Evolutionary conservation across 2,888 invertebrate species (phyloP).

Genomic region (Torymus tubicola): DNA sequence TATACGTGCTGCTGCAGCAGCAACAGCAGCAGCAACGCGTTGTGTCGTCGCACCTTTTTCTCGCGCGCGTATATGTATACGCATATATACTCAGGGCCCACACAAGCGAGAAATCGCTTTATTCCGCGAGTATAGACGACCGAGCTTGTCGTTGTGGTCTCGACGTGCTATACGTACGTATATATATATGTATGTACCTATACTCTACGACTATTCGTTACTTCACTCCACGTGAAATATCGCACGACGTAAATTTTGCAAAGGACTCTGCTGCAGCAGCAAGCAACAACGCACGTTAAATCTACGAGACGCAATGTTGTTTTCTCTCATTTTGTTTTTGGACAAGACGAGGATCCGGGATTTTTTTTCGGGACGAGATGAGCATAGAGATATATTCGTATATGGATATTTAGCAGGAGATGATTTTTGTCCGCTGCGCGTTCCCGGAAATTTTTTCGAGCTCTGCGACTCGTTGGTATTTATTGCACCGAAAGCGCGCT

Average conservation of each 20-base stretch:
- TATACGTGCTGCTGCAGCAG: no score
- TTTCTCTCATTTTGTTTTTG: not conserved
- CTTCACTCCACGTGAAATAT: slow-evolving; percentile 27
- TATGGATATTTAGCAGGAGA: no score
- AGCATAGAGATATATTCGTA: no score
- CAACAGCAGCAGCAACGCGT: no score
- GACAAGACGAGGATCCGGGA: no score
- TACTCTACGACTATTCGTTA: not conserved
- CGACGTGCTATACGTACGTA: not conserved
- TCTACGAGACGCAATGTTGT: not conserved
- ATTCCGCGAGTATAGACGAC: slow-evolving; percentile 3
- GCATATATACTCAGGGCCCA: not conserved
- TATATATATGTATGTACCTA: not conserved
- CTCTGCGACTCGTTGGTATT: slow-evolving; percentile 43
- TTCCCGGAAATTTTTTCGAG: slow-evolving; percentile 50
- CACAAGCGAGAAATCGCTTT: slow-evolving; percentile 41
- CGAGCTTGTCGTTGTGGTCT: not conserved
- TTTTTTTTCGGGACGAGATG: no score
- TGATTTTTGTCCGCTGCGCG: not conserved
- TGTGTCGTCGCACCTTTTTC: slow-evolving; percentile 31
- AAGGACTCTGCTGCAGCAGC: not conserved
- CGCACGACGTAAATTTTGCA: slow-evolving; percentile 44
- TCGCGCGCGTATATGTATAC: slow-evolving; percentile 5
- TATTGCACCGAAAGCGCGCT: slow-evolving; percentile 37
- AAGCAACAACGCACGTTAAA: not conserved